These are phyloP conservation scores for Zonitis immaculata DNA, from an alignment of 2,888 invertebrate species.

Conservation along the genomic window DNA sequence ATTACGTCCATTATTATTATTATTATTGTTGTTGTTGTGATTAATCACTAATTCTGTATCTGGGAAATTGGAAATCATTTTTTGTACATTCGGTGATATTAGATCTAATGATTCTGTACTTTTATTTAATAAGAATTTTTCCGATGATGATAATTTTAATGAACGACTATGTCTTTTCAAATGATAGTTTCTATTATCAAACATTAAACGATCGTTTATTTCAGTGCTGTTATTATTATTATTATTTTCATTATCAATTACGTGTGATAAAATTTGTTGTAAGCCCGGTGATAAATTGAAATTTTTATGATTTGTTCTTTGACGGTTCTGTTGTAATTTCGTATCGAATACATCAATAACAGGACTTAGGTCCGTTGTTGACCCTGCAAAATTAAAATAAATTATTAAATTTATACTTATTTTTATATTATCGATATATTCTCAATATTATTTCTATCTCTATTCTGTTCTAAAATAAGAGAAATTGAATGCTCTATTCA, in stretches of 20 bases:
- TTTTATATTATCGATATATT: too few species aligned
- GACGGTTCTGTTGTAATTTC: conserved; percentile 45
- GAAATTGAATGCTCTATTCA: too few species aligned
- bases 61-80: conserved; percentile 54
- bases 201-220: conserved; percentile 42
- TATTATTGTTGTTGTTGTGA: conserved; percentile 32
- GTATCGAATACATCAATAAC: conserved; percentile 85
- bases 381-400: conserved; percentile 63
- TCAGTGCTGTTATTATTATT: too few species aligned
- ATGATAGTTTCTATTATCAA: conserved; percentile 28
- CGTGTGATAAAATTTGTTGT: conserved; percentile 58
- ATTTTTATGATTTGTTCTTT: conserved; percentile 16
- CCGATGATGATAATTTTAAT: conserved; percentile 18
- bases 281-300: conserved; percentile 58
- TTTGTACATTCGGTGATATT: conserved; percentile 53
- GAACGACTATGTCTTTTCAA: not conserved
- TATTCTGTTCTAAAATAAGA: too few species aligned
- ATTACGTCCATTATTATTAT: conserved; percentile 22
- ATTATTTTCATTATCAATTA: conserved; percentile 42
- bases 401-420: too few species aligned
- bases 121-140: conserved; percentile 28
- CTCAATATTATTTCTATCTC: too few species aligned
- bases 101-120: conserved; percentile 44
- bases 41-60: conserved; percentile 45
- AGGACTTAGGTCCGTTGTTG: conserved; percentile 79